Conservation (phyloP, 2,113 vertebrate genomes). For the Elephantulus edwardii region DNA sequence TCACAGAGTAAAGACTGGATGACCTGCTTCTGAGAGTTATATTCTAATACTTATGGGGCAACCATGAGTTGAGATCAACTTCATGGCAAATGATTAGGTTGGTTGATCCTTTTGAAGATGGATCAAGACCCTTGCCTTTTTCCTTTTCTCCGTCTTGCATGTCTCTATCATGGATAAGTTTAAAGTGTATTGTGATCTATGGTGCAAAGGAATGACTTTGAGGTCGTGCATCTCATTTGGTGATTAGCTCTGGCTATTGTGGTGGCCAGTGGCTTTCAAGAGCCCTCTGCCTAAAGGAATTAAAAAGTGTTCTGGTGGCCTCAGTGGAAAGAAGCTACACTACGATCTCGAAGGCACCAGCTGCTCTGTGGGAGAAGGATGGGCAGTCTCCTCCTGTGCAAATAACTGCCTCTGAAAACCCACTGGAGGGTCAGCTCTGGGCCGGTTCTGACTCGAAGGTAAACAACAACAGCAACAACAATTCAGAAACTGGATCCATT, state of each 20-base stretch:
- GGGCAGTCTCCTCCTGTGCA: no score
- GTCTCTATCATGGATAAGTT: slow-evolving; percentile 45
- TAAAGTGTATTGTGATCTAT: slow-evolving; percentile 61
- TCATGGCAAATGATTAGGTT: neutral
- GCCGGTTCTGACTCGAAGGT: no score
- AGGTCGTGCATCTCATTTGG: slow-evolving; percentile 31
- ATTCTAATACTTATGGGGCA: neutral
- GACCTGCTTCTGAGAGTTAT: neutral
- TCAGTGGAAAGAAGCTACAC: no score
- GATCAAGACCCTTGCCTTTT: neutral
- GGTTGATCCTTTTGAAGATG: neutral
- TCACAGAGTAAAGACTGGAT: neutral
- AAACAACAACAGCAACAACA: no score
- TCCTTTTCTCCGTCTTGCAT: neutral
- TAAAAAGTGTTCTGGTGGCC: slow-evolving; percentile 67
- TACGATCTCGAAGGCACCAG: no score
- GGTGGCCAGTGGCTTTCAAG: slow-evolving; percentile 39
- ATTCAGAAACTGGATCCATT: slow-evolving; percentile 55
- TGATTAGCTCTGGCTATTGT: neutral
- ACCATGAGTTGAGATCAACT: neutral
- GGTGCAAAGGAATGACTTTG: slow-evolving; percentile 51
- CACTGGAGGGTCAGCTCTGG: no score
- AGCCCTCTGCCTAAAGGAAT: slow-evolving; percentile 36
- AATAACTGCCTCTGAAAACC: no score
- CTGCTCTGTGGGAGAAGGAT: no score